Evolutionary conservation across 1,140 invertebrate genomes (phyloP), one percentile per base, ranked within the genome.

Genomic region (Drosophila tropicalis): DNA sequence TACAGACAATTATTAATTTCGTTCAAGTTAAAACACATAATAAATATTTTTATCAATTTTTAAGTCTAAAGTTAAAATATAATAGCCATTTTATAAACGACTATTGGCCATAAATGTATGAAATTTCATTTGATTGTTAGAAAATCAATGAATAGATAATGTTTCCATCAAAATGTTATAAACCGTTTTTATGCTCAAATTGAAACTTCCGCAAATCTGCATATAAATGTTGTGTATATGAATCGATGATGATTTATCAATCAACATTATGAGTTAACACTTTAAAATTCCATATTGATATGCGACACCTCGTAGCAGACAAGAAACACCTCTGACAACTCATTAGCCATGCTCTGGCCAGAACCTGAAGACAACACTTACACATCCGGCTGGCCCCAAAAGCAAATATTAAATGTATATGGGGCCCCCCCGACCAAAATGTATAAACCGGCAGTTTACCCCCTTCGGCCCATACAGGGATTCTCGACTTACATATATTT

Each of bases 361-460:
- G 15, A 56, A 60, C 67, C 19, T 67, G 29, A 56, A 79, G 76
- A 72, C 81, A 79, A 79, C 81, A 83, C 80, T 83, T 83, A 83
- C 81, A 83, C 80, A 67, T 83, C 81, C 81, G 75, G 80, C 66
- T 57, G 62, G 51, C 55, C 65, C 64, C 44, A 51, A 67, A 81
- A 81, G 17, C 44, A 51, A 22, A 51, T 29, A 29, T 29, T 17
- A 51, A 22, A 51, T 29, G 5, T 29, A 51, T 44, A 25, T 22
- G 44, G 44, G 1, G 25, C 2, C 0, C 25, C 25, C 17, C 36
- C 47, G 58, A 54, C 69, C 72, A 68, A 63, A 61, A 19, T 17
- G 1, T 44, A 9, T 60, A 76, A 72, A 39, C n/a, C 7, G 40
- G 25, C 36, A 17, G 15, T 61, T 67, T 5, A 29, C 25, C 0